These are phyloP conservation scores for Falco columbarius DNA, from an alignment of 2,797 vertebrate species.

Conservation along the genomic window DNA sequence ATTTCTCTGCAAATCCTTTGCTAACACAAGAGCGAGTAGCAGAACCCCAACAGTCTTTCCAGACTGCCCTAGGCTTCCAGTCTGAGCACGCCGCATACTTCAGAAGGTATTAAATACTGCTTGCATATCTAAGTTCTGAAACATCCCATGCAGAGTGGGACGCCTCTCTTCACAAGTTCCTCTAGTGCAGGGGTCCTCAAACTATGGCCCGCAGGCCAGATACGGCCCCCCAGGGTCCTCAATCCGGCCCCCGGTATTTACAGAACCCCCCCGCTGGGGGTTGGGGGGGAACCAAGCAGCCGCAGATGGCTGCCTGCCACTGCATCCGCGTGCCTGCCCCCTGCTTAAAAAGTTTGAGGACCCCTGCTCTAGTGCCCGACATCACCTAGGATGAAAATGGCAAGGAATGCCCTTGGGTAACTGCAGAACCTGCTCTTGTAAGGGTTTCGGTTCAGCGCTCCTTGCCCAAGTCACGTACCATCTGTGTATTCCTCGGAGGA, in stretches of 20 bases:
- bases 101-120: neutral
- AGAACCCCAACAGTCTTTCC: neutral
- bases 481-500: conserved; percentile 92
- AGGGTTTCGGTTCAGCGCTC: neutral
- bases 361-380: neutral
- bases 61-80: neutral
- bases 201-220: too few relatives aligned
- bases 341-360: too few relatives aligned
- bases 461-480: conserved; percentile 77
- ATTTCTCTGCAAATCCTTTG: neutral
- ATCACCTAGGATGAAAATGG: neutral
- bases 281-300: too few relatives aligned
- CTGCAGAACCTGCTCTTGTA: neutral
- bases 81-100: fast-evolving
- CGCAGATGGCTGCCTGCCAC: too few relatives aligned
- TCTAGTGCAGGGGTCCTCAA: neutral
- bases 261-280: too few relatives aligned
- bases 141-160: neutral
- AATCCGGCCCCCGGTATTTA: too few relatives aligned
- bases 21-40: neutral
- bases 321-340: too few relatives aligned
- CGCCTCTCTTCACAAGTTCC: neutral
- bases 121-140: neutral
- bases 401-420: too few relatives aligned
- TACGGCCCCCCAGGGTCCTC: too few relatives aligned